Evolutionary conservation across 1,140 invertebrate genomes (phyloP), one percentile per base, ranked within the genome.

Genomic region (Drosophila auraria): DNA sequence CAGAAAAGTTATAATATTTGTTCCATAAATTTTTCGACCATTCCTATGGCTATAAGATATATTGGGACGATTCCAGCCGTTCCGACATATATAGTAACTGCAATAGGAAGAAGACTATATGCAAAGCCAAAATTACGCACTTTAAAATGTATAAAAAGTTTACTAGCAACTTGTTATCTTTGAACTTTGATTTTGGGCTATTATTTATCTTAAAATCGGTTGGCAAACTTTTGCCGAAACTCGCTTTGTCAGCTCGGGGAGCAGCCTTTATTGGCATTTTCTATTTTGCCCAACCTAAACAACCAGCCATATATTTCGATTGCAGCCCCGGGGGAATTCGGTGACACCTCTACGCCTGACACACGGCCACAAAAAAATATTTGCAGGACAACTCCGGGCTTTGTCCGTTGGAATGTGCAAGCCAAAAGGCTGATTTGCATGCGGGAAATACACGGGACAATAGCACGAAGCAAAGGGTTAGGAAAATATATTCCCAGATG

Each of bases 341-440:
- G 33, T 60, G 71, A 73, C 71, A 73, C 70, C 70, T 73, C 25
- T 14, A 17, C 12, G 45, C 33, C 23, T 49, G 61, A 64, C 59
- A 49, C 44, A 49, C 5, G 15, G 12, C 51, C 27, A 54, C 27
- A 36, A n/a, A 15, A 15, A 50, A 50, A 15, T 50, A 27, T 23
- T 44, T 54, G 30, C 50, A 47, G 50, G 38, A 47, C 27, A 63
- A 40, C 27, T 20, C 56, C 5, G 9, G n/a, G 1, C 20, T 40
- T 69, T 36, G 61, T 70, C 30, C 68, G 47, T 23, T 25, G 30
- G 54, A 60, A 72, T 61, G 51, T 59, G 25, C 65, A 58, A 27
- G 36, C 17, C 15, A 53, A 61, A 56, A n/a, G 50, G 30, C 12
- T 20, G 54, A 73, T 73, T 73, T 73, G 69, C 71, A 73, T 73